Percentiles rank a stretch among this genome's conserved stretches.
Evolutionary conservation across 2,888 invertebrate genomes (phyloP).

Genomic region (Drosophila crucigera): DNA sequence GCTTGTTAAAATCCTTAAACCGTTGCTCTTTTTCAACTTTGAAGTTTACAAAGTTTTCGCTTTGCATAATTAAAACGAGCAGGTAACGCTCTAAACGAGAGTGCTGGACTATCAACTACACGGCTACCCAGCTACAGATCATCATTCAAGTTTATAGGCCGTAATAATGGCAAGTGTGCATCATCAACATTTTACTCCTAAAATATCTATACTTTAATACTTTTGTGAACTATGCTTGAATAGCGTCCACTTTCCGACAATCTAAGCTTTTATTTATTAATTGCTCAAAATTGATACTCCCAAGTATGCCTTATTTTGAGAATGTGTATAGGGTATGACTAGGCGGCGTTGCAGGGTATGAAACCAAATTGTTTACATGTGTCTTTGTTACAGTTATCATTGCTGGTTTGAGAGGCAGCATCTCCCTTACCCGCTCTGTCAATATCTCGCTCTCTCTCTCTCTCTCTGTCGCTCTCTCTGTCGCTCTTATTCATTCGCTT

Average conservation of each 20-base stretch:
- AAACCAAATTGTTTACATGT: constrained; percentile 77
- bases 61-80: constrained; percentile 74
- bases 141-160: neutral
- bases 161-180: neutral
- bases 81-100: neutral
- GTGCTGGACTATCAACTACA: neutral
- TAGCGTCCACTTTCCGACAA: neutral
- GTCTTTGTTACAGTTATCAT: constrained; percentile 79
- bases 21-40: constrained; percentile 54
- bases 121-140: neutral
- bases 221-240: neutral
- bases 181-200: too few species aligned
- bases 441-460: neutral
- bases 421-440: neutral
- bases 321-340: constrained; percentile 14
- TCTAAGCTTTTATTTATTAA: neutral
- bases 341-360: constrained; percentile 24
- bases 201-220: neutral
- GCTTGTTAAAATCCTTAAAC: constrained; percentile 51
- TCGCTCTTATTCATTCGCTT: neutral
- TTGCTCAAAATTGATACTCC: neutral
- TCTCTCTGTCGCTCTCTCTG: neutral
- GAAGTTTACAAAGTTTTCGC: constrained; percentile 70
- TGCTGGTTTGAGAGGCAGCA: constrained; percentile 53
- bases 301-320: neutral